Conservation (phyloP, 2,888 invertebrate species). For the Yponomeuta evonymella region DNA sequence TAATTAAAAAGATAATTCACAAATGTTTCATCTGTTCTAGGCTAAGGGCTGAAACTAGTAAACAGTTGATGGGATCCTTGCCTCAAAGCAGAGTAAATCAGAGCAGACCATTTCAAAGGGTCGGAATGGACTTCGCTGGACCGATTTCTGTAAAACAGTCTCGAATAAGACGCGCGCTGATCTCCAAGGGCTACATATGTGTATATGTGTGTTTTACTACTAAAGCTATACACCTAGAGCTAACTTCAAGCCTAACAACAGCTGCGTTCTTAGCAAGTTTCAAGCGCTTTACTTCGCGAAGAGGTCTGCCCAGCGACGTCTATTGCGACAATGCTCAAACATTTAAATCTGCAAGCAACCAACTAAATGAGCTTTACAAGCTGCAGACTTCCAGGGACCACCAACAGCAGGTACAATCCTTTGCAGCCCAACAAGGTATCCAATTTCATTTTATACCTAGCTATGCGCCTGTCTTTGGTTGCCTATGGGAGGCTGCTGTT, state of each 20-base stretch:
- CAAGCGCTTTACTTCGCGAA: conserved; percentile 13
- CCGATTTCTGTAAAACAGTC: conserved; percentile 21
- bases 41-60: conserved; percentile 20
- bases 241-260: conserved; percentile 16
- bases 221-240: conserved; percentile 22
- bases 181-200: conserved; percentile 23
- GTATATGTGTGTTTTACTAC: conserved; percentile 23
- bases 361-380: background rate
- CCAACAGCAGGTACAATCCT: background rate
- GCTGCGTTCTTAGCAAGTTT: conserved; percentile 11
- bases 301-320: conserved; percentile 14
- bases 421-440: background rate
- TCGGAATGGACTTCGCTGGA: conserved; percentile 24
- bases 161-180: conserved; percentile 19
- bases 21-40: conserved; percentile 26
- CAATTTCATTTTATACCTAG: conserved; percentile 9
- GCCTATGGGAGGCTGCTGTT: conserved; percentile 3
- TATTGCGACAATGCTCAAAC: background rate
- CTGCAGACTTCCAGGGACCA: background rate
- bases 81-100: conserved; percentile 20
- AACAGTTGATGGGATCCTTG: conserved; percentile 25
- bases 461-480: conserved; percentile 9
- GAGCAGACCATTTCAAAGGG: conserved; percentile 21
- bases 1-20: conserved; percentile 24
- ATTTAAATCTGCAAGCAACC: conserved; percentile 13